Conservation (phyloP, 2,113 vertebrate genomes). For the Pseudonaja textilis region DNA sequence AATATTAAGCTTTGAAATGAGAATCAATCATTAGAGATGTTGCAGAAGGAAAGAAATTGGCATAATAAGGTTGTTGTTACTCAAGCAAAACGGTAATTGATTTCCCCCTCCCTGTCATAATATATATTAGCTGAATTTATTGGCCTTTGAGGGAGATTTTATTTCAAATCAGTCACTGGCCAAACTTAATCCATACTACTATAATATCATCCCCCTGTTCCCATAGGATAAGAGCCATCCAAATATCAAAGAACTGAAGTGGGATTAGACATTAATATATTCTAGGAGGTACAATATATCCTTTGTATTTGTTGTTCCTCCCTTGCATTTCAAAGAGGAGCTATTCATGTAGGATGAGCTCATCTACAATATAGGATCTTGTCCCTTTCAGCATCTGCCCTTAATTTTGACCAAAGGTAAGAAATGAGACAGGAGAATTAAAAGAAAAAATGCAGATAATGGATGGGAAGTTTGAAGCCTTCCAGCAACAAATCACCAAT, state of each 20-base stretch:
- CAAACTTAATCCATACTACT: not conserved
- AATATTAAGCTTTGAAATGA: not conserved
- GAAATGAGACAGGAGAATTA: too few relatives aligned
- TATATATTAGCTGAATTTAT: not conserved
- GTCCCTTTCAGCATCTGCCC: not conserved
- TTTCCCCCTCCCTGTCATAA: not conserved
- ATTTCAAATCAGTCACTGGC: not conserved
- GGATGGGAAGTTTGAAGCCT: too few relatives aligned
- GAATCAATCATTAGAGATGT: not conserved
- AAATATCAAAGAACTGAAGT: not conserved
- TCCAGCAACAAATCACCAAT: too few relatives aligned
- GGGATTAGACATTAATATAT: not conserved
- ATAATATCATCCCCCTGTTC: not conserved
- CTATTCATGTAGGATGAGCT: not conserved
- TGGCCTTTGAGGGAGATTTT: not conserved
- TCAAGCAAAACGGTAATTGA: not conserved
- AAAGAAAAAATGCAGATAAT: too few relatives aligned
- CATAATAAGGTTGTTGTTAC: not conserved
- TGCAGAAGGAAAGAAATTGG: not conserved
- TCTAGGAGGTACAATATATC: not conserved
- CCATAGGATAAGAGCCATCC: not conserved
- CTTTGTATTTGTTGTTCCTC: not conserved
- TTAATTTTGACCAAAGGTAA: not conserved
- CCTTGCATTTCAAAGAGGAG: not conserved
- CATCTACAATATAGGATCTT: not conserved